phyloP scores from a whole-genome alignment of 2,888 invertebrate species.

The Lamellibrachia columna region DNA sequence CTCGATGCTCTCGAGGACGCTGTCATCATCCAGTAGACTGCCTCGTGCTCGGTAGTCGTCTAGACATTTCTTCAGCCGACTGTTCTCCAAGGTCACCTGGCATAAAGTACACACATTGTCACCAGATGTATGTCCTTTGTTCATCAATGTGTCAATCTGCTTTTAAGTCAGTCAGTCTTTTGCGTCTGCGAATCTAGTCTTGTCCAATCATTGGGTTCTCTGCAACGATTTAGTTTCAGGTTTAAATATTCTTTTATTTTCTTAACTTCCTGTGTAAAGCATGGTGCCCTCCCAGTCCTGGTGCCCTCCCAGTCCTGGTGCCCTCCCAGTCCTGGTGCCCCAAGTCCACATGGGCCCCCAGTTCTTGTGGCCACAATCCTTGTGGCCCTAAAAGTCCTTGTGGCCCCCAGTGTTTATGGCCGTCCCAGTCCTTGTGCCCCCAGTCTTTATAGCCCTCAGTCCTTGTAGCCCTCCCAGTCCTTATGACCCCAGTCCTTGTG shows the following conservation, averaged over 20 bases:
- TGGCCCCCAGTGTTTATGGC: neutral
- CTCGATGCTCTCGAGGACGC: slow-evolving; percentile 62
- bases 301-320: neutral
- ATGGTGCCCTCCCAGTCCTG: neutral
- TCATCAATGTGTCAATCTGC: no score
- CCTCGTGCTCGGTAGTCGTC: slow-evolving; percentile 41
- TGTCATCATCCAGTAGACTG: slow-evolving; percentile 56
- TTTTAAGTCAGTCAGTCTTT: neutral
- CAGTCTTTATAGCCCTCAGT: neutral
- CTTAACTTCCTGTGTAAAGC: neutral
- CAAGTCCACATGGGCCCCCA: no score
- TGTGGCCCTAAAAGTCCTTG: neutral
- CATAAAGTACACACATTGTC: neutral
- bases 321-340: neutral
- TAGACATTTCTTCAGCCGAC: slow-evolving; percentile 49
- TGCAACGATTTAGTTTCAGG: neutral
- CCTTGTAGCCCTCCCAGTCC: neutral
- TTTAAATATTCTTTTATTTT: neutral
- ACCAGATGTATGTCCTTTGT: no score
- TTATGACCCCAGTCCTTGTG: no score
- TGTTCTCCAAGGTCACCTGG: slow-evolving; percentile 60
- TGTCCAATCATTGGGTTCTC: neutral
- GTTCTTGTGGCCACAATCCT: neutral
- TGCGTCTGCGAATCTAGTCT: neutral
- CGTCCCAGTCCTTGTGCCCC: neutral